phyloP scores from a whole-genome alignment of 2,113 vertebrate species.

The Brienomyrus longianalis region DNA sequence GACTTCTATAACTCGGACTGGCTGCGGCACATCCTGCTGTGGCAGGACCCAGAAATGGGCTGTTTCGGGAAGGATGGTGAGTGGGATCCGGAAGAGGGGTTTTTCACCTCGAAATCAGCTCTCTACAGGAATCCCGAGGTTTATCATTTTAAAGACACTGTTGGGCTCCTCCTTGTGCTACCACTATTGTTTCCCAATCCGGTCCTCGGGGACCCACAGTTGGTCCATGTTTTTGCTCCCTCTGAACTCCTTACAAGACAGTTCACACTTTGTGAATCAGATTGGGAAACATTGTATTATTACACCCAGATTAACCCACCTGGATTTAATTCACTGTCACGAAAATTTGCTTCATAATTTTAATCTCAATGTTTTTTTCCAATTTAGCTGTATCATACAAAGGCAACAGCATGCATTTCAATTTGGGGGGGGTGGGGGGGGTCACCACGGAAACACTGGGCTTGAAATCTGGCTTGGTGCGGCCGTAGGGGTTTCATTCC shows the following conservation, averaged over 20 bases:
- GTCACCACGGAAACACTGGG: not conserved
- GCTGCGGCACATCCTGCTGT: constrained; percentile 66
- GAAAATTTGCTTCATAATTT: not conserved
- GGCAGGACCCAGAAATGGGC: constrained; percentile 63
- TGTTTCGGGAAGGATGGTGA: constrained; percentile 71
- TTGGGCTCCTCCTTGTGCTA: not conserved
- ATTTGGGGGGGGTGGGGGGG: not conserved
- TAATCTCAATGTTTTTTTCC: not conserved
- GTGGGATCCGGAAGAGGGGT: constrained; percentile 20
- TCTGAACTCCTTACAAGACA: not conserved
- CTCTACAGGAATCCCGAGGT: not conserved
- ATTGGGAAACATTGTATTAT: too few species aligned
- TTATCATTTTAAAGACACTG: not conserved
- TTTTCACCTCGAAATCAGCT: not conserved
- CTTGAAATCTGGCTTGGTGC: not conserved
- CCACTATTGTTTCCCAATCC: not conserved
- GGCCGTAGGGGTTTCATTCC: not conserved
- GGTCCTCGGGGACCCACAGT: not conserved
- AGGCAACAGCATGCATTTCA: not conserved
- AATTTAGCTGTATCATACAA: not conserved
- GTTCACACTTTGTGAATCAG: not conserved
- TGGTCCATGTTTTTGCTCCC: not conserved
- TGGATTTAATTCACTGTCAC: not conserved
- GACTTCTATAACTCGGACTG: constrained; percentile 72
- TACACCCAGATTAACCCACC: not conserved